phyloP scores from a whole-genome alignment of 2,888 invertebrate species.

The Bombylius major region DNA sequence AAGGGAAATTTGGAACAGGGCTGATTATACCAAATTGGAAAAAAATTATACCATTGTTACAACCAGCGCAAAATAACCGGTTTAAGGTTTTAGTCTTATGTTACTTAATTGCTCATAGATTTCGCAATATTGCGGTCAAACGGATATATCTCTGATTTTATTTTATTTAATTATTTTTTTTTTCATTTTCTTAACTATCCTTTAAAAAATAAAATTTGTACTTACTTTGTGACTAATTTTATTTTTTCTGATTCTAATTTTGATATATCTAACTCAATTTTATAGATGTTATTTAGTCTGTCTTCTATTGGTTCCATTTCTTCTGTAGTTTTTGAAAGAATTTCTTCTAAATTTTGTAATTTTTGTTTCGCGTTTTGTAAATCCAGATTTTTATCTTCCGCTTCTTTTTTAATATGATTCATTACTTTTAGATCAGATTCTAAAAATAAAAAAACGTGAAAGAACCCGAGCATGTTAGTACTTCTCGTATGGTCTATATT shows the following conservation, averaged over 20 bases:
- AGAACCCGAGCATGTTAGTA: not conserved
- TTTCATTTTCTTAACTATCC: too few species aligned
- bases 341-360: constrained; percentile 45
- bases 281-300: constrained; percentile 41
- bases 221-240: constrained; percentile 45
- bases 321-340: constrained; percentile 43
- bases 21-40: too few species aligned
- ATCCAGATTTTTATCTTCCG: constrained; percentile 46
- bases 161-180: too few species aligned
- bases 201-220: too few species aligned
- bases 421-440: constrained; percentile 42
- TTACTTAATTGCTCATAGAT: too few species aligned
- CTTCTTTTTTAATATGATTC: constrained; percentile 46
- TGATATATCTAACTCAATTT: constrained; percentile 41
- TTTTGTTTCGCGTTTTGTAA: constrained; percentile 48
- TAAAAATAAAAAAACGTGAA: constrained; percentile 20
- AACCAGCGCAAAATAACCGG: too few species aligned
- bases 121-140: too few species aligned
- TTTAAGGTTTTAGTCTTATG: too few species aligned
- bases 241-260: constrained; percentile 43
- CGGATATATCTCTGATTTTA: too few species aligned
- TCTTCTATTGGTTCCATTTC: constrained; percentile 44
- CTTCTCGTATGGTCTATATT: too few species aligned
- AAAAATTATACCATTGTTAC: too few species aligned
- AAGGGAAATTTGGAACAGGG: too few species aligned